Conservation (phyloP, 2,888 invertebrate genomes). For the Ophion ellenae region DNA sequence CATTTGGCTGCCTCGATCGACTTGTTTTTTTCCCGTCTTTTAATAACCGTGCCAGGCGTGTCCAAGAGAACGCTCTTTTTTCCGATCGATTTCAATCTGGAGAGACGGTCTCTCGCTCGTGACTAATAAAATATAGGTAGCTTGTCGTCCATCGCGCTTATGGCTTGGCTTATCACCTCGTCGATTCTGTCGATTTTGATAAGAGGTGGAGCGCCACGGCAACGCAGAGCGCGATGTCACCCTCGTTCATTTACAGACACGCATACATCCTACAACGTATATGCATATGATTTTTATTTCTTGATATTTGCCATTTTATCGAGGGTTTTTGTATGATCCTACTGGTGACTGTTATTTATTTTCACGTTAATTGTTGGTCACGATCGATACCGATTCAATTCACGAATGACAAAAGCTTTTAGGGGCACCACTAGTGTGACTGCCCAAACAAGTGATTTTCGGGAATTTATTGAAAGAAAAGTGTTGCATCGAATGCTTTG, state of each 20-base stretch:
- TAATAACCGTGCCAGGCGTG: constrained; percentile 32
- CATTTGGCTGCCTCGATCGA: constrained; percentile 16
- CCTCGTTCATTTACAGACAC: neutral
- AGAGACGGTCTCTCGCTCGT: constrained; percentile 60
- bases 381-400: neutral
- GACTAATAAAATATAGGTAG: constrained; percentile 54
- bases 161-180: constrained; percentile 62
- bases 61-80: constrained; percentile 64
- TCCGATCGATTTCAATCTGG: constrained; percentile 71
- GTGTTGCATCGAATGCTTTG: too few species aligned
- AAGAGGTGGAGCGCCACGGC: constrained; percentile 50
- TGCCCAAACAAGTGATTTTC: too few species aligned
- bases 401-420: neutral
- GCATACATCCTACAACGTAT: neutral
- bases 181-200: constrained; percentile 61
- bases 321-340: neutral
- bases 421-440: too few species aligned
- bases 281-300: neutral
- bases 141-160: constrained; percentile 53
- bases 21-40: constrained; percentile 13
- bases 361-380: neutral
- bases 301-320: neutral
- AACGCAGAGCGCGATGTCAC: constrained; percentile 27
- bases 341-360: neutral
- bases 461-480: too few species aligned